phyloP scores from a whole-genome alignment of 2,113 vertebrate genomes.

The Porphyrio hochstetteri region DNA sequence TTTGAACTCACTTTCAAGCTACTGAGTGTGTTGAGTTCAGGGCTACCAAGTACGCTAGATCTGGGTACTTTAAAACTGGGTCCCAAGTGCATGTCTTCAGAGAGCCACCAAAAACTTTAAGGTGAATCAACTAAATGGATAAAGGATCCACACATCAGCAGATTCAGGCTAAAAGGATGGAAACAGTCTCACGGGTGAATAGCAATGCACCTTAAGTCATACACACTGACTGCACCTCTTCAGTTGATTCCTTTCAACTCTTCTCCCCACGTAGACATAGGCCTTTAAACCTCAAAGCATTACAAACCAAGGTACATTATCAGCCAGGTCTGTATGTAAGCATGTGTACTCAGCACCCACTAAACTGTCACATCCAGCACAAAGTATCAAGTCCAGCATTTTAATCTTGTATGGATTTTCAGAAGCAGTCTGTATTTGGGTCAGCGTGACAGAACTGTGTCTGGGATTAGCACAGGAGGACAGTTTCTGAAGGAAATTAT shows the following conservation, averaged over 20 bases:
- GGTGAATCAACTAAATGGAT: background rate
- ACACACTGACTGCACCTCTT: background rate
- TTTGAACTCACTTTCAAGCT: constrained; percentile 49
- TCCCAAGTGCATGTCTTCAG: background rate
- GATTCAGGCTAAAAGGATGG: background rate
- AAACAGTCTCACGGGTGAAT: background rate
- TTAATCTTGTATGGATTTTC: background rate
- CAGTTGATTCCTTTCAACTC: background rate
- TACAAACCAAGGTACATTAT: background rate
- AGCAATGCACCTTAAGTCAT: background rate
- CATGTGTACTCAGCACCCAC: background rate
- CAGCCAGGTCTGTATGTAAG: background rate
- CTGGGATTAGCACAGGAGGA: background rate
- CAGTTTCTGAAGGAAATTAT: background rate
- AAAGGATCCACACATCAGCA: background rate
- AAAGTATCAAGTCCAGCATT: background rate
- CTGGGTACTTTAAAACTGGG: background rate
- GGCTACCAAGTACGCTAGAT: constrained; percentile 4
- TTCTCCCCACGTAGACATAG: background rate
- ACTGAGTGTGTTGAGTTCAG: constrained; percentile 1
- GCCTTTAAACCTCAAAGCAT: constrained; percentile 18
- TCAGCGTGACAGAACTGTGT: background rate
- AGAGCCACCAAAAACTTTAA: background rate
- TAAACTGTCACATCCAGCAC: background rate
- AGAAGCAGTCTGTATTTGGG: background rate